phyloP scores from a whole-genome alignment of 2,797 vertebrate species.

The Danionella dracula region DNA sequence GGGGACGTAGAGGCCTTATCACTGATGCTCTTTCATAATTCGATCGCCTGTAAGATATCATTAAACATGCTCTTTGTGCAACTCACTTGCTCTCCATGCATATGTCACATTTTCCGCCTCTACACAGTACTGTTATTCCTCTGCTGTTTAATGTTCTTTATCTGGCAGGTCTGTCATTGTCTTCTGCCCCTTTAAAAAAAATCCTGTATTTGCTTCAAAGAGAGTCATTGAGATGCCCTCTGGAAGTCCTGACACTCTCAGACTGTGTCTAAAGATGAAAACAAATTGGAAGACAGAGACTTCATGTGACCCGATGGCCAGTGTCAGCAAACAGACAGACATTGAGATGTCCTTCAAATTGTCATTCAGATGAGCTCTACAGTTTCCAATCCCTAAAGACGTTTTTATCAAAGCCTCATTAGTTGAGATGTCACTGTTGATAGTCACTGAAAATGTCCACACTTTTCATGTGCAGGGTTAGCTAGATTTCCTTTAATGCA shows the following conservation, averaged over 20 bases:
- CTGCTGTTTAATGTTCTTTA: slow-evolving; percentile 44
- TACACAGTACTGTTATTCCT: slow-evolving; percentile 18
- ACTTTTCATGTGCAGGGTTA: background rate
- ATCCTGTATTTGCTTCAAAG: slow-evolving; percentile 42
- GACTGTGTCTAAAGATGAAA: slow-evolving; percentile 8
- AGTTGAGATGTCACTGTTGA: background rate
- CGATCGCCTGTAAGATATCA: slow-evolving; percentile 46
- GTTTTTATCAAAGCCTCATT: background rate
- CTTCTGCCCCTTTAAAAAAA: slow-evolving; percentile 53
- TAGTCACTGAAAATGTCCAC: background rate
- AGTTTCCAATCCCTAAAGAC: background rate
- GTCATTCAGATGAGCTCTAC: background rate
- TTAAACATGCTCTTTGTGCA: slow-evolving; percentile 59
- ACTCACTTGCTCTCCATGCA: slow-evolving; percentile 21
- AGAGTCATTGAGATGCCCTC: slow-evolving; percentile 12
- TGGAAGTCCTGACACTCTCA: slow-evolving; percentile 5
- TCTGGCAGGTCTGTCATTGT: slow-evolving; percentile 52
- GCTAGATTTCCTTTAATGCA: too few relatives aligned
- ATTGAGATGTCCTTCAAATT: background rate
- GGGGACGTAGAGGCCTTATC: slow-evolving; percentile 31
- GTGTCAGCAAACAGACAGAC: background rate
- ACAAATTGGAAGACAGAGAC: background rate
- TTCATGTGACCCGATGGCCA: background rate
- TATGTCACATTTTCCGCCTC: slow-evolving; percentile 36
- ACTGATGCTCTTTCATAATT: slow-evolving; percentile 41